Evolutionary conservation across 53 echinoderm and acorn worm genomes (phyloP), one percentile per base, ranked within the genome.

Genomic region (Hippasteria phrygiana): DNA sequence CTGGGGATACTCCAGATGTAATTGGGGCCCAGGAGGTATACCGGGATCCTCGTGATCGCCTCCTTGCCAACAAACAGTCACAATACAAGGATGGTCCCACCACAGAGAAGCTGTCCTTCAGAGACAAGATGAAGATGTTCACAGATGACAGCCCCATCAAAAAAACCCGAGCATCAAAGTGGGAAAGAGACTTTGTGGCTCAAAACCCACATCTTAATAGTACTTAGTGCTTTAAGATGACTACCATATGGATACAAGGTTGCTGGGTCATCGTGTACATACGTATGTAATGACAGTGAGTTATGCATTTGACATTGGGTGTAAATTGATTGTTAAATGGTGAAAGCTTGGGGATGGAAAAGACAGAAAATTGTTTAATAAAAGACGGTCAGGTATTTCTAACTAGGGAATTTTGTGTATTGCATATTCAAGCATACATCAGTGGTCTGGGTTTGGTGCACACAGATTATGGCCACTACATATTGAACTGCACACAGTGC

Each of bases 1-100:
- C 95, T 0, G 97, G 93, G 0, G 88, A 93, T 26, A 99, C 99
- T 5, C 99, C 99, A 0, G 87, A 91, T 5, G 99, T 99, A 26
- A 99, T 99, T 37, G 99, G 99, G 8, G 91, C 99, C 13, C 99
- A 99, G 55, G 99, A 99, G 55, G 93, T 96, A 10, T 99, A 99
- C 90, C 90, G 90, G 11, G 96, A 96, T 84, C 99, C 99, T 6
- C 89, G 96, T 2, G 94, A 94, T 50, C 89, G 90, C 36, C 93
- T 94, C 40, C 88, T 95, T 14, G 94, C 94, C 77, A 67, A 22
- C 22, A 89, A 93, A 34, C 69, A 84, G 53, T 65, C 67, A 73
- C 90, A 90, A 56, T 75, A 55, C 9, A 89, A 93, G 64, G 74
- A 77, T 29, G 75, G 55, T 11, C 87, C 93, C 6, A 74, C 69